Evolutionary conservation across 2,888 invertebrate species (phyloP), one percentile per base, ranked within the genome.

Genomic region (Andrena dorsata): DNA sequence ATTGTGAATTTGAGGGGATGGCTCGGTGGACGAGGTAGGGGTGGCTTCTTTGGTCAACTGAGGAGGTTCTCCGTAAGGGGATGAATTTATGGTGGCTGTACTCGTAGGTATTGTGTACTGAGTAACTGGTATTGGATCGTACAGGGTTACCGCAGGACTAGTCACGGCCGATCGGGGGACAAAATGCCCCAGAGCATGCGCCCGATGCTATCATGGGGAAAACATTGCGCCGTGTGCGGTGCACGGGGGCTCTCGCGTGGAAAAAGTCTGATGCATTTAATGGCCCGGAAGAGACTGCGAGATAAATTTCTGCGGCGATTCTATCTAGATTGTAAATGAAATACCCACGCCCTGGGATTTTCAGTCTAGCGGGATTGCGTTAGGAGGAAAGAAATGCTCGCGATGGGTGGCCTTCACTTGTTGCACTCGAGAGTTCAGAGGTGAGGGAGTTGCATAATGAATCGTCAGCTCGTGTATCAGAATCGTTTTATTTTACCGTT

Each of bases 161-260:
- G 71, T 32, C 35, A 71, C 74, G 8, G 49, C 23, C n/a, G 2
- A 64, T 63, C 23, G 49, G 26, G 49, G 60, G 6, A 6, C 65
- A 72, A 53, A 53, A 49, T 58, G 35, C 10, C 16, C 26, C 26
- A 13, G 82, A 76, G 77, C 87, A 87, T 87, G 87, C 87, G 87
- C 87, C n/a, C 13, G 47, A 49, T 2, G 26, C 20, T 8, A n/a
- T 5, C 16, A 53, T 13, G n/a, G 20, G 64, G 47, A 74, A 83
- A 81, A 65, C 69, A 72, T 66, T 68, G 63, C 35, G 16, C 53
- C 41, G 58, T 49, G 30, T 74, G 61, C 30, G 51, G 13, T 8
- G 49, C 53, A 26, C 20, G 60, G 30, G 53, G 20, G 65, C 79
- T 81, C 41, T 23, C 70, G 66, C 66, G 71, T 68, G 87, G 58